A percentile compares a stretch with the other conserved stretches of the same genome.
phyloP scores from a whole-genome alignment of 2,113 vertebrate species.

The Hyla sarda region DNA sequence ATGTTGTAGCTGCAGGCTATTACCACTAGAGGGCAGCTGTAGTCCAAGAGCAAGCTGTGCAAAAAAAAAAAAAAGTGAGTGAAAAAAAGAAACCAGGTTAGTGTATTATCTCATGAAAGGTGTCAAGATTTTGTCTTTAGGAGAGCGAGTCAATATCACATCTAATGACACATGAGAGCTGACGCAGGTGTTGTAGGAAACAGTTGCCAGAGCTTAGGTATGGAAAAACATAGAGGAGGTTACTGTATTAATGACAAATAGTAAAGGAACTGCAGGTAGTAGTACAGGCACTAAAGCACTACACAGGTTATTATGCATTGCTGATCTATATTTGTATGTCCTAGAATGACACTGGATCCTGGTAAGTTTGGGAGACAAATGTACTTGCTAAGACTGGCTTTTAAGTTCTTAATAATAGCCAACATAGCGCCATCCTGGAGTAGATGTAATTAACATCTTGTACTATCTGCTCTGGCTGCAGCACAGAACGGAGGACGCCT shows the following conservation, averaged over 20 bases:
- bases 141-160: neutral
- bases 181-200: neutral
- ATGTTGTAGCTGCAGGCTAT: neutral
- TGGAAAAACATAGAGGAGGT: neutral
- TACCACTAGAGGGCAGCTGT: conserved; percentile 9
- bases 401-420: conserved; percentile 20
- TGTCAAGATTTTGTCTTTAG: neutral
- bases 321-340: neutral
- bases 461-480: conserved; percentile 9
- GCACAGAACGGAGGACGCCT: neutral
- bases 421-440: conserved; percentile 22
- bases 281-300: neutral
- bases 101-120: neutral
- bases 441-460: conserved; percentile 36
- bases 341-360: neutral
- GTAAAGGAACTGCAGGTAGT: neutral
- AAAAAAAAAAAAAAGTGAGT: neutral
- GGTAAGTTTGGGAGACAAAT: neutral
- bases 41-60: neutral
- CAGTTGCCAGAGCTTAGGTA: neutral
- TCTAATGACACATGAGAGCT: neutral
- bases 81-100: no score
- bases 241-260: neutral
- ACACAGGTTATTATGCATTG: neutral
- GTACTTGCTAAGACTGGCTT: neutral